Percentiles rank a stretch among this genome's conserved stretches.
phyloP scores from a whole-genome alignment of 2,888 invertebrate genomes.

The Ryuthela nishihirai region DNA sequence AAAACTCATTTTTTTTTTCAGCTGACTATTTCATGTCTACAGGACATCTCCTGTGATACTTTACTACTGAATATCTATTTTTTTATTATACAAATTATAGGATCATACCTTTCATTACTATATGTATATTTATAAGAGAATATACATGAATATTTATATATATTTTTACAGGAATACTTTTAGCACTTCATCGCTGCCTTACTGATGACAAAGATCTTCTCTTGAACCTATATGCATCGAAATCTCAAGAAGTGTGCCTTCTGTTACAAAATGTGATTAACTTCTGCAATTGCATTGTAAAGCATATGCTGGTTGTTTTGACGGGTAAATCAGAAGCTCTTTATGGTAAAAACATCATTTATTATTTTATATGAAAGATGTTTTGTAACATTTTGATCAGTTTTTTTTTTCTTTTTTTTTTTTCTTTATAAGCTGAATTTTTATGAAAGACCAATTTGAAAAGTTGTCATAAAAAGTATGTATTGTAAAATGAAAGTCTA shows the following conservation, averaged over 20 bases:
- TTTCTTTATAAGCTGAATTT: no score
- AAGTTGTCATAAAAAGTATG: no score
- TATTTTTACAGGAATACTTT: slow-evolving; percentile 24
- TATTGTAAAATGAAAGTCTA: no score
- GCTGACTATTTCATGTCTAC: no score
- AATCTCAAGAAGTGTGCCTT: neutral
- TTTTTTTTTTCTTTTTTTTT: neutral
- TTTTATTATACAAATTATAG: no score
- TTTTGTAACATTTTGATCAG: neutral
- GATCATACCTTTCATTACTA: no score
- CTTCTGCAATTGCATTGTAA: slow-evolving; percentile 40
- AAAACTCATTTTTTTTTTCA: no score
- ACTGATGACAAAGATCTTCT: slow-evolving; percentile 2
- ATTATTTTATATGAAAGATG: slow-evolving; percentile 4
- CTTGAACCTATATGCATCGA: neutral
- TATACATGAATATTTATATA: neutral
- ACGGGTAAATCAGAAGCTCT: slow-evolving; percentile 40
- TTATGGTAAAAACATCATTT: slow-evolving; percentile 38
- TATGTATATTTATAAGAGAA: no score
- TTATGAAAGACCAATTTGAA: no score
- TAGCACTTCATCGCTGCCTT: slow-evolving; percentile 23
- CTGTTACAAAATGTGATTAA: slow-evolving; percentile 26
- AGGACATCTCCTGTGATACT: no score
- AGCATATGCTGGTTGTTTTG: slow-evolving; percentile 42
- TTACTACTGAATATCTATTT: no score